Conservation (phyloP, 2,797 vertebrate genomes). For the Takifugu rubripes region DNA sequence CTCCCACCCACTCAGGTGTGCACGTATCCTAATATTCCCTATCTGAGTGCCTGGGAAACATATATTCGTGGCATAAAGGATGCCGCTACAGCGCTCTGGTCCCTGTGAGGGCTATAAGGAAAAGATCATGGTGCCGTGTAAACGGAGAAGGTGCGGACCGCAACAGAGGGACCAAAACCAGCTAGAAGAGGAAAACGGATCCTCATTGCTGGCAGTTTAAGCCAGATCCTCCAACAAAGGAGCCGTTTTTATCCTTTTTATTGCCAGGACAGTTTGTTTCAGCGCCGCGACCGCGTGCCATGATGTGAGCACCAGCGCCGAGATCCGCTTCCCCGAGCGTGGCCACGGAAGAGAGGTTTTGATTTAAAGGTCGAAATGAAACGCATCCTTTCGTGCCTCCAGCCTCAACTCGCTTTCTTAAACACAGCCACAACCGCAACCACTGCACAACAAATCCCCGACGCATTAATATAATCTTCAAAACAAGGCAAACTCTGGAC, state of each 20-base stretch:
- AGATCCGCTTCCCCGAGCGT: background rate
- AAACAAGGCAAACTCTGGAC: background rate
- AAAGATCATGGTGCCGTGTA: constrained; percentile 21
- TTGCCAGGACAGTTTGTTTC: constrained; percentile 25
- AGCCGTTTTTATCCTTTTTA: constrained; percentile 32
- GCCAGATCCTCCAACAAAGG: constrained; percentile 37
- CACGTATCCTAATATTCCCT: constrained; percentile 42
- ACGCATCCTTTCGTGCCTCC: background rate
- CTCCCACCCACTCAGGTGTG: constrained; percentile 32
- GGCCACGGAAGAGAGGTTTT: background rate
- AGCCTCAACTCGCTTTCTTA: background rate
- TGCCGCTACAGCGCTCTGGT: constrained; percentile 30
- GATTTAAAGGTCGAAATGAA: constrained; percentile 1
- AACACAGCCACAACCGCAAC: constrained; percentile 1
- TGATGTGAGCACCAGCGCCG: background rate
- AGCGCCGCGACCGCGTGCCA: constrained; percentile 1
- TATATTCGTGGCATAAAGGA: constrained; percentile 14
- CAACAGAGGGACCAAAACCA: constrained; percentile 45
- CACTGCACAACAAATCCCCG: background rate
- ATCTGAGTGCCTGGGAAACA: constrained; percentile 15
- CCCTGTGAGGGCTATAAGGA: constrained; percentile 29
- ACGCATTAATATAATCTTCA: background rate
- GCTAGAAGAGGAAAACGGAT: constrained; percentile 30
- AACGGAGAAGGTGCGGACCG: constrained; percentile 57
- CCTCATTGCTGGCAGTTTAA: constrained; percentile 20